Conservation (phyloP, 2,113 vertebrate species). For the Oreochromis aureus region DNA sequence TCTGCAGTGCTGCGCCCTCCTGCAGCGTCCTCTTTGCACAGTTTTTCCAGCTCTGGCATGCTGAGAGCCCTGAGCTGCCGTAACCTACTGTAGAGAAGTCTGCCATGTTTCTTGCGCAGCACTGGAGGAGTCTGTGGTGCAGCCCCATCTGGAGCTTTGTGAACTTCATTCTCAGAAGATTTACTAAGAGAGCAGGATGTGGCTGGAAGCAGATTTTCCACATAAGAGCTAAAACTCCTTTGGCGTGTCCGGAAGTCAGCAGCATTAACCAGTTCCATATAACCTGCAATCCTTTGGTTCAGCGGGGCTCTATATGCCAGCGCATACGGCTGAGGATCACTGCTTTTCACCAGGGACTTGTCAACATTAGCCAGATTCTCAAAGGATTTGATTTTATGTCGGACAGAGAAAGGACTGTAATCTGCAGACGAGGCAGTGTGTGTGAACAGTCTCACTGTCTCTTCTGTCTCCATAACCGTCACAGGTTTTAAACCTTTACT, state of each 20-base stretch:
- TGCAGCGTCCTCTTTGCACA: constrained; percentile 74
- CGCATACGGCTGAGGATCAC: constrained; percentile 67
- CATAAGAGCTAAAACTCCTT: constrained; percentile 79
- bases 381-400: constrained; percentile 93
- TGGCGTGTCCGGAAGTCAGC: constrained; percentile 55
- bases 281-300: constrained; percentile 75
- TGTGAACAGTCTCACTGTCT: constrained; percentile 57
- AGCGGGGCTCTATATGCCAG: constrained; percentile 71
- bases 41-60: constrained; percentile 90
- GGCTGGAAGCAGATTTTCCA: constrained; percentile 56
- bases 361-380: constrained; percentile 90
- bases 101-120: constrained; percentile 57
- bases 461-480: background rate
- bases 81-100: constrained; percentile 72
- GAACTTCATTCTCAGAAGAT: background rate
- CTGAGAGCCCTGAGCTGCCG: constrained; percentile 87
- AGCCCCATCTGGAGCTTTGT: background rate
- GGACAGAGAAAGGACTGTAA: constrained; percentile 85
- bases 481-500: background rate
- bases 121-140: constrained; percentile 37
- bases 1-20: constrained; percentile 38
- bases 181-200: constrained; percentile 28
- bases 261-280: constrained; percentile 44
- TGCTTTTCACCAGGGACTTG: constrained; percentile 69
- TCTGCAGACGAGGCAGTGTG: constrained; percentile 73